phyloP scores from a whole-genome alignment of 2,113 vertebrate species.

The Oreotragus oreotragus region DNA sequence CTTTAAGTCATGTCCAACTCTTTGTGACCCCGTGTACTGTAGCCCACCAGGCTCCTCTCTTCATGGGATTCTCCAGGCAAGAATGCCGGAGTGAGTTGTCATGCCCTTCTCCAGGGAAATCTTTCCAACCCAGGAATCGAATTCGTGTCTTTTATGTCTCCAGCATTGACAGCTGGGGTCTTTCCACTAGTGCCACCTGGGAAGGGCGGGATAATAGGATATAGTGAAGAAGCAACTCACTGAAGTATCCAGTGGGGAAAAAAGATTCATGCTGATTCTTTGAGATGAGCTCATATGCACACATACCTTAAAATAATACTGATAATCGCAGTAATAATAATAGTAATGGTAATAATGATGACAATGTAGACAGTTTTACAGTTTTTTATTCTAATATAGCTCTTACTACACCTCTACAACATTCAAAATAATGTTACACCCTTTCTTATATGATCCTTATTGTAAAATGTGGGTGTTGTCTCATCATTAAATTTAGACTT shows the following conservation, averaged over 20 bases:
- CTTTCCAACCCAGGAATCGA: neutral
- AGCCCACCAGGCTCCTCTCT: neutral
- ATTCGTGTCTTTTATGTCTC: neutral
- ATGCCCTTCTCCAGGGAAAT: neutral
- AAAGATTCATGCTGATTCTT: neutral
- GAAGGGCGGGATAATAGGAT: neutral
- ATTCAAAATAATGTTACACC: neutral
- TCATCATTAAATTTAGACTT: neutral
- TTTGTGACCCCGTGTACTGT: neutral
- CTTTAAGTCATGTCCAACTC: neutral
- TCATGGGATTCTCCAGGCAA: neutral
- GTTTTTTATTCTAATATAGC: neutral
- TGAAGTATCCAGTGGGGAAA: neutral
- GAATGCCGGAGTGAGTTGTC: neutral
- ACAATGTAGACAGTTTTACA: neutral
- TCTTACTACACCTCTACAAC: neutral
- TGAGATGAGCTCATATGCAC: neutral
- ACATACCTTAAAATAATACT: neutral
- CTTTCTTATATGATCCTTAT: neutral
- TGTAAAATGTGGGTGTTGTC: neutral
- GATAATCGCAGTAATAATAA: neutral
- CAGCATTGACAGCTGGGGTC: neutral
- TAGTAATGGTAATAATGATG: neutral
- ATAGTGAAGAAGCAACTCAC: neutral
- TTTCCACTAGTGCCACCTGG: neutral